Percentiles rank a stretch among this genome's conserved stretches.
Conservation (phyloP, 2,113 vertebrate genomes). For the Equus quagga region DNA sequence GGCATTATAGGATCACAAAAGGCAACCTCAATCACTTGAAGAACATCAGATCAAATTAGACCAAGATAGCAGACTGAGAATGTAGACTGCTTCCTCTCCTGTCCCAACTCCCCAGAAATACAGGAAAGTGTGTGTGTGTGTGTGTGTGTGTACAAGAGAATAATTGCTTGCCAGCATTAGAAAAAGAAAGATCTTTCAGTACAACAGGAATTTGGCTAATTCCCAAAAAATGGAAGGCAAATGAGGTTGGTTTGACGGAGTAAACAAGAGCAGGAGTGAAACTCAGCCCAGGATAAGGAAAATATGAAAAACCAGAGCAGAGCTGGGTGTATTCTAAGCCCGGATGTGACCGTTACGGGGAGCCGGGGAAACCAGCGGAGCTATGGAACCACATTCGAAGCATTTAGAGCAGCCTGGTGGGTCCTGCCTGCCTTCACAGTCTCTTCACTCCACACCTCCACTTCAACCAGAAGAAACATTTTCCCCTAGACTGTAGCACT, state of each 20-base stretch:
- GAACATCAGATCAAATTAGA: not conserved
- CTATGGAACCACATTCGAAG: not conserved
- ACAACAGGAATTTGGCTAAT: not conserved
- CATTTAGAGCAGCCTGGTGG: not conserved
- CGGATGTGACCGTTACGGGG: not conserved
- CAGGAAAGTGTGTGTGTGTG: not conserved
- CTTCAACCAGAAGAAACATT: not conserved
- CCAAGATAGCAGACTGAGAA: not conserved
- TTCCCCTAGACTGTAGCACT: not conserved
- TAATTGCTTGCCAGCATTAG: not conserved
- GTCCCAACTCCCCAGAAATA: not conserved
- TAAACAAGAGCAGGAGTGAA: not conserved
- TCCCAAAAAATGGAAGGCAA: not conserved
- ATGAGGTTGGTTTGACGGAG: not conserved
- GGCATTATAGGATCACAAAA: slow-evolving; percentile 29
- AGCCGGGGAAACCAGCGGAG: not conserved
- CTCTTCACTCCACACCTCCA: not conserved
- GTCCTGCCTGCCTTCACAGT: not conserved
- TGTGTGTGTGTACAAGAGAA: not conserved
- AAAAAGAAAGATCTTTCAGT: not conserved
- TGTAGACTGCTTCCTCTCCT: not conserved
- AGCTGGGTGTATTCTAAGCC: not conserved
- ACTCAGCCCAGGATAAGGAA: not conserved
- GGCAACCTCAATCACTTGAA: not conserved
- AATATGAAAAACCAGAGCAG: not conserved